Base-by-base conservation (phyloP, 2,113 vertebrate genomes). In the Edolisoma coerulescens region DNA sequence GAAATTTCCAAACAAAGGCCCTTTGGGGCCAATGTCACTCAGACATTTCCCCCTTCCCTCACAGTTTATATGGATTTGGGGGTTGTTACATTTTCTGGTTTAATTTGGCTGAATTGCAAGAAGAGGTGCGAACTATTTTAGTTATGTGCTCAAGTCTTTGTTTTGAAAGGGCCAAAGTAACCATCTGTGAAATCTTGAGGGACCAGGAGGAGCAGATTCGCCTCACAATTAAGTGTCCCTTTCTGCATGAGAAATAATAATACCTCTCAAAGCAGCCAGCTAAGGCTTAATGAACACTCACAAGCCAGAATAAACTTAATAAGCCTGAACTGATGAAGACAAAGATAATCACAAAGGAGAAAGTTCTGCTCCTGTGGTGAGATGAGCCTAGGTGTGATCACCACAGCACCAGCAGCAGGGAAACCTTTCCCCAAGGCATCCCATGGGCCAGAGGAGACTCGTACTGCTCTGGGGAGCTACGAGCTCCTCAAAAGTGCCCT, bases 321-420 rank as follows among this genome's bases (percentile, higher is more conserved):
- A 87, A 94, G 26, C 75, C 57, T 76, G 75, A 85, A 83, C 32
- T 49, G 56, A 85, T 70, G 52, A 89, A 68, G 77, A 74, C 27
- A 77, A 77, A 86, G 54, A 42, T 18, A 64, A 79, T 45, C 37
- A 69, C 37, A 75, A 39, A 75, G 87, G 22, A 84, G 35, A 35
- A 59, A 17, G 26, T 23, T 88, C 75, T 52, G 65, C 17, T 80
- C 11, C 45, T 16, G 4, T 11, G 27, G 15, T 2, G 3, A 52
- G 70, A 54, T 7, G 11, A 61, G 79, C 11, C 35, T 0, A 0
- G 19, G 33, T 73, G 57, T 33, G 37, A 67, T 11, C 42, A n/a
- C 4, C 1, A 7, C 26, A 45, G 57, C 47, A 63, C 10, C 61
- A 79, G 33, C 3, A 10, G 44, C 70, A 75, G 17, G 13, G 33